Conservation (phyloP, 2,797 vertebrate species). For the Furcifer pardalis region DNA sequence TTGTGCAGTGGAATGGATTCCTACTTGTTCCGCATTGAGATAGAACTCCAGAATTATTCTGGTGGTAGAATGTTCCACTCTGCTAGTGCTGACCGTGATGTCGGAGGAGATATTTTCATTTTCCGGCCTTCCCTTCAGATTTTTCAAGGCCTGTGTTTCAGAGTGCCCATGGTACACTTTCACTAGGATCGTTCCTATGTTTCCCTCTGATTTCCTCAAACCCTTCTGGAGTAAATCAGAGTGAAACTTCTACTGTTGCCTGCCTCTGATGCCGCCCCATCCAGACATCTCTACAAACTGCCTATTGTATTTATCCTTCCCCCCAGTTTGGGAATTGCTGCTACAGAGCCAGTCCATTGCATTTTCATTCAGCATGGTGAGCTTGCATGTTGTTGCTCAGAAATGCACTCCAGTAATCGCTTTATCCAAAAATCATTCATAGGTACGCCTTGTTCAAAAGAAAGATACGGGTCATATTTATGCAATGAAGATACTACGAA, state of each 20-base stretch:
- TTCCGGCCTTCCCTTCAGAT: not conserved
- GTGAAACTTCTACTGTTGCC: not conserved
- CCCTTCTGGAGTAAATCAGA: not conserved
- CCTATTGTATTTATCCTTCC: not conserved
- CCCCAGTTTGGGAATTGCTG: not conserved
- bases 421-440: slow-evolving; percentile 13
- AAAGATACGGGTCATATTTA: slow-evolving; percentile 99
- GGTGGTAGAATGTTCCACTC: too few species aligned
- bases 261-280: too few species aligned
- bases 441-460: slow-evolving; percentile 98
- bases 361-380: not conserved
- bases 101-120: not conserved
- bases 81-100: too few species aligned
- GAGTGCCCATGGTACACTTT: not conserved
- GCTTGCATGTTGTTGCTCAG: not conserved
- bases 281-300: not conserved
- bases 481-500: slow-evolving; percentile 98
- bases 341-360: not conserved
- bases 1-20: too few species aligned
- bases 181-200: not conserved
- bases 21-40: too few species aligned
- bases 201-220: not conserved
- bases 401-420: not conserved
- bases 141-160: not conserved
- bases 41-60: too few species aligned